Evolutionary conservation across 2,888 invertebrate species (phyloP), one percentile per base, ranked within the genome.

Genomic region (Lymantria dispar): DNA sequence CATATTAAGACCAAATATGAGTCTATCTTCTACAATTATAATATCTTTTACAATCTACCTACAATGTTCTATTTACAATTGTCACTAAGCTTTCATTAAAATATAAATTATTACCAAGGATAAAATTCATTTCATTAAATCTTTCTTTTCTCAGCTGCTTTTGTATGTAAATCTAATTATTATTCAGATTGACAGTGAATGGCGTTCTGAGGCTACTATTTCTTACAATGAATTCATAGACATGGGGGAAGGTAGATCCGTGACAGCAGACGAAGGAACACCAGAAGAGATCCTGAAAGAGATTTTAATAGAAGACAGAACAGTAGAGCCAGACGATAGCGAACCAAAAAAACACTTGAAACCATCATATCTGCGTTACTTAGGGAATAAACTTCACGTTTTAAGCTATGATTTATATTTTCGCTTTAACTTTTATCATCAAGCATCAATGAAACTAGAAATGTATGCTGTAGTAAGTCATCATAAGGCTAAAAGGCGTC

Each of bases 361-460:
- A 14, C 43, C 45, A 8, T 0, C 0, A 7, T 44, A 10, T 31
- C 0, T 51, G 22, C 15, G 36, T 8, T 9, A 38, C 10, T 14
- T 22, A 5, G 29, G 10, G 0, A n/a, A 8, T 2, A 12, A 13
- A 0, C 8, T 10, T 0, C n/a, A 11, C 0, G 42, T 58, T 8
- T 7, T 45, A 1, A 57, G 48, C 11, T 49, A 52, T 15, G 48
- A 55, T 9, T 40, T 60, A 11, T 51, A 48, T 36, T 40, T 60
- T 1, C 40, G 39, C 14, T 55, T 53, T 10, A 14, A 15, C 0
- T 57, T 60, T 15, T 8, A 10, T 0, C 13, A 33, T 0, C 15
- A 10, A 9, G 51, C 50, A 1, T 41, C 13, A 0, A 10, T 60
- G 11, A 47, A 12, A 8, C 45, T 57, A 8, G 37, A 42, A 41